phyloP scores from a whole-genome alignment of 1,140 invertebrate species.

The Saccostrea glomerata region DNA sequence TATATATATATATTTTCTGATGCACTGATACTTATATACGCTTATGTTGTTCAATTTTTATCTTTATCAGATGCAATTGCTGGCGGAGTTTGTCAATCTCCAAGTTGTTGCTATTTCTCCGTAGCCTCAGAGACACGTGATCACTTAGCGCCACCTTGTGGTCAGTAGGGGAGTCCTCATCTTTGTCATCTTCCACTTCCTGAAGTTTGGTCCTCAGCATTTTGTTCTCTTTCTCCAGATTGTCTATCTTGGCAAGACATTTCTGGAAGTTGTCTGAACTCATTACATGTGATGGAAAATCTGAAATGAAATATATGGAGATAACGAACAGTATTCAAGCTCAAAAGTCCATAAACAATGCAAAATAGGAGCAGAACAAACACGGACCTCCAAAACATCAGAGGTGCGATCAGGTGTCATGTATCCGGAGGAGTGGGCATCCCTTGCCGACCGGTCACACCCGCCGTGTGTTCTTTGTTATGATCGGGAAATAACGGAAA shows the following conservation, averaged over 20 bases:
- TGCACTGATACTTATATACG: neutral
- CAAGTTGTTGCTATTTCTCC: conserved; percentile 11
- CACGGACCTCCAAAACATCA: too few species aligned
- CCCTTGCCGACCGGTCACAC: neutral
- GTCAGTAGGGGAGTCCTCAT: neutral
- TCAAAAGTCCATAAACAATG: neutral
- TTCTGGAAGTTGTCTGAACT: neutral
- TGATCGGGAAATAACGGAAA: too few species aligned
- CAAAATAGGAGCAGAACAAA: neutral
- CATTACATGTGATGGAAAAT: neutral
- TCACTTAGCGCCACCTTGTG: conserved; percentile 19
- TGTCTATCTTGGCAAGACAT: neutral
- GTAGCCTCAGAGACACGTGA: neutral
- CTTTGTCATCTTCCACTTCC: neutral
- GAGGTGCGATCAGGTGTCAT: neutral
- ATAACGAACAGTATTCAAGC: neutral
- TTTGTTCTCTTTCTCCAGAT: conserved; percentile 7
- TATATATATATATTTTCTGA: neutral
- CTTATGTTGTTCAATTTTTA: conserved; percentile 6
- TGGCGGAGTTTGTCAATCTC: conserved; percentile 20
- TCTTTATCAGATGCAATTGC: conserved; percentile 7
- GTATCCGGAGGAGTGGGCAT: neutral
- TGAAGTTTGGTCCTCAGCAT: neutral
- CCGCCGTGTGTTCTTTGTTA: too few species aligned
- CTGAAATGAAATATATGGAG: neutral